Evolutionary conservation across 2,797 vertebrate species (phyloP), one percentile per base, ranked within the genome.

Genomic region (Fratercula arctica): DNA sequence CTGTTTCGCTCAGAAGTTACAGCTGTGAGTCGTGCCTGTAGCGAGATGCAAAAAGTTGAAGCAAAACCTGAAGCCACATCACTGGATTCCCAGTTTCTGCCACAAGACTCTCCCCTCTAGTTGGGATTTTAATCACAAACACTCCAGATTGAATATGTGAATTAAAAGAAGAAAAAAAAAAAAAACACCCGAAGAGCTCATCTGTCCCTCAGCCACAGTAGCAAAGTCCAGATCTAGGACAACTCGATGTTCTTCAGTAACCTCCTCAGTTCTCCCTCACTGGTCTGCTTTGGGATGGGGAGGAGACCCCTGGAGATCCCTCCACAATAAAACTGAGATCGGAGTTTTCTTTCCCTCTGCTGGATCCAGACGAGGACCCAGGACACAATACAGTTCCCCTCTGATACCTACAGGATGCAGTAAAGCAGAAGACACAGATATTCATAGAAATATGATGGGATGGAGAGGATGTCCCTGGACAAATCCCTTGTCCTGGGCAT

Each of bases 61-160:
- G 63, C 54, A 85, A 48, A 85, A 85, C 28, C 17, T 88, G 63
- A 96, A 96, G 73, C 77, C 91, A 90, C 83, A 94, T 92, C 88
- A 85, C 75, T 79, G 53, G 54, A 31, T 82, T 92, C 41, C 53
- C 29, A 11, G 77, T 90, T 95, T 94, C 90, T 87, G 81, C 90
- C 91, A 68, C 91, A 85, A 68, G 37, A 33, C 16, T 67, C 41
- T 82, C 31, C 16, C 29, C 29, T 85, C 41, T 57, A 28, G 26
- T 11, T 41, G 35, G 54, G n/a, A 76, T 54, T 94, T 78, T 45
- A 63, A 26, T 74, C 28, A 78, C 39, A 70, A 87, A 59, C 1
- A 25, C 9, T 54, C 26, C 43, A 50, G 50, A 28, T 64, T 25
- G 79, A 91, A 51, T 24, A 48, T 3, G 3, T 68, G 37, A 84